These are phyloP conservation scores for Brassicogethes aeneus DNA, from an alignment of 2,888 invertebrate species.

Conservation along the genomic window DNA sequence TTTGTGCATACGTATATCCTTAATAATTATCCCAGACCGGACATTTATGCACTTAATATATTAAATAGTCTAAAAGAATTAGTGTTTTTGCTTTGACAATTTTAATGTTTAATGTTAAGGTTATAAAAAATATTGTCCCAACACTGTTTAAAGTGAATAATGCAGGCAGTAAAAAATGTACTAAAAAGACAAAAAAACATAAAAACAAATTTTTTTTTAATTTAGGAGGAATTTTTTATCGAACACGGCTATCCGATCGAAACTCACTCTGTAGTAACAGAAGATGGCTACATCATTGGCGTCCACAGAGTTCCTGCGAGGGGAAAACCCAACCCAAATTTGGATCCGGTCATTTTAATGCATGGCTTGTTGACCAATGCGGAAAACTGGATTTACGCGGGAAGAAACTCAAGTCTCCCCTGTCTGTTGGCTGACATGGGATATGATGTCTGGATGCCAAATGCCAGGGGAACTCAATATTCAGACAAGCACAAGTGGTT, in stretches of 20 bases:
- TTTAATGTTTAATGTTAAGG: too few relatives aligned
- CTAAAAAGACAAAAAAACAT: too few relatives aligned
- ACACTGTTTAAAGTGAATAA: too few relatives aligned
- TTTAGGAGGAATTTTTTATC: background rate
- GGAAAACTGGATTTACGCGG: background rate
- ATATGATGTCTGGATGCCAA: background rate
- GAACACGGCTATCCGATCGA: conserved; percentile 50
- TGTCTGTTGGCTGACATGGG: background rate
- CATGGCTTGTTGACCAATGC: background rate
- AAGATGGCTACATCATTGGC: conserved; percentile 71
- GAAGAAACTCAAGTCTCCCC: background rate
- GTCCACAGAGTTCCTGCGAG: conserved; percentile 60
- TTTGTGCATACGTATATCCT: too few relatives aligned
- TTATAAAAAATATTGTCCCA: too few relatives aligned
- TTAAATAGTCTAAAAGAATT: too few relatives aligned
- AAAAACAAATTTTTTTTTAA: too few relatives aligned
- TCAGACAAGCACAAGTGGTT: background rate
- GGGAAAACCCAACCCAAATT: background rate
- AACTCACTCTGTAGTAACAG: conserved; percentile 52
- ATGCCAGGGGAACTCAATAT: background rate
- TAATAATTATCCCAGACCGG: too few relatives aligned
- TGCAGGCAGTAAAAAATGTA: too few relatives aligned
- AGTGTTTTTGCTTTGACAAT: too few relatives aligned
- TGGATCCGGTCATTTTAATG: background rate
- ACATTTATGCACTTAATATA: too few relatives aligned